Evolutionary conservation across 2,797 vertebrate species (phyloP), one percentile per base, ranked within the genome.

Genomic region (Erethizon dorsatum): DNA sequence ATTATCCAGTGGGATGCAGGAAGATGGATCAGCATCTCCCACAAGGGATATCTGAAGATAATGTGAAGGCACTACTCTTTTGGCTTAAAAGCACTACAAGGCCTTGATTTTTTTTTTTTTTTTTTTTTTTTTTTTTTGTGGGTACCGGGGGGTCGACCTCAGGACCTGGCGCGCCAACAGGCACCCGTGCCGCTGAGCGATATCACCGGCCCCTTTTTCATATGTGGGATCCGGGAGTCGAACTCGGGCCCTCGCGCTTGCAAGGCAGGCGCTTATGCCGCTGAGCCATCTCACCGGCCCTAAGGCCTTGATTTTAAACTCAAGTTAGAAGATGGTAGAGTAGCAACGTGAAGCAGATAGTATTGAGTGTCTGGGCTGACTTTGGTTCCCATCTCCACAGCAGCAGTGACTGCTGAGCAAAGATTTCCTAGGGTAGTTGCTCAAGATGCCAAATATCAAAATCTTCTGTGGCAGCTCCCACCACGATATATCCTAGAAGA

Each of bases 251-350:
- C n/a, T n/a, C n/a, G n/a, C n/a, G n/a, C n/a, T n/a, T n/a, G n/a
- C n/a, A n/a, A n/a, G n/a, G n/a, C n/a, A n/a, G n/a, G n/a, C n/a
- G n/a, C n/a, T n/a, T n/a, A n/a, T n/a, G n/a, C n/a, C n/a, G n/a
- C n/a, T n/a, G n/a, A n/a, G n/a, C n/a, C n/a, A n/a, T n/a, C n/a
- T n/a, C n/a, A n/a, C n/a, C n/a, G n/a, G n/a, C n/a, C n/a, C n/a
- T n/a, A 90, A 92, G 15, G 45, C 31, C n/a, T 88, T 71, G 41
- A 85, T 87, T 88, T 92, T 73, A 94, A 95, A 92, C 94, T 45
- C 41, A 87, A 73, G 45, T 75, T 33, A n/a, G 22, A n/a, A 78
- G 31, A 63, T n/a, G 56, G 9, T 15, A 24, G 57, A 26, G 57
- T 11, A 63, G 37, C 37, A 88, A 45, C 10, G 10, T 33, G 56